Evolutionary conservation across 2,797 vertebrate genomes (phyloP), one percentile per base, ranked within the genome.

Genomic region (Epinephelus awoara): DNA sequence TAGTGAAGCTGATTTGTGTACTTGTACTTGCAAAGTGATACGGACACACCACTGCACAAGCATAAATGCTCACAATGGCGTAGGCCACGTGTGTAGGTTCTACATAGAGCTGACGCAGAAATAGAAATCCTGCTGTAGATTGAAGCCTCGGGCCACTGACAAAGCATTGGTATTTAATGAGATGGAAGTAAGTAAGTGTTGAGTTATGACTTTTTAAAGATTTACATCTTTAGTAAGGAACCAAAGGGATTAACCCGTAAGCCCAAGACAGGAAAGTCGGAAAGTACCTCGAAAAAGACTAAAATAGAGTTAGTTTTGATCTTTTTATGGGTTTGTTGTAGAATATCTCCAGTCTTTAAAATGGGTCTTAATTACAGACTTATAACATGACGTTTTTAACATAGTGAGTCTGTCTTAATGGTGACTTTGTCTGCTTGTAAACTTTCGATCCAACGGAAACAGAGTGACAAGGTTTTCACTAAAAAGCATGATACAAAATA

Each of bases 391-490:
- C 1, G 2, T 21, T 46, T 72, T 42, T 46, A 63, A 23, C 49
- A 46, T 14, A 65, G 56, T 40, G 47, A 67, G 12, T 75, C 52
- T 59, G 56, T 6, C 14, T 72, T 77, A 18, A 52, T n/a, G 3
- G n/a, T 64, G 21, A 81, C 23, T 79, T 70, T 71, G 21, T 67
- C 62, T 68, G 44, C 50, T 54, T 84, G 62, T 66, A 86, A 89
- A 92, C 84, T 47, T 76, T 64, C 46, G 52, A 25, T 58, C 42
- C 21, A 56, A 5, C 38, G 54, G 9, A 74, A 74, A 61, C 25
- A n/a, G 61, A 73, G 42, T 65, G 49, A 77, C 21, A 66, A 25
- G 25, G 2, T 44, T 63, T 72, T 71, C 27, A 49, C 59, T 27
- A 25, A 63, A 51, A 74, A 68, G 0, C 11, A 38, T 27, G 47